Conservation (phyloP, 2,113 vertebrate species). For the Toxotes jaculatrix region DNA sequence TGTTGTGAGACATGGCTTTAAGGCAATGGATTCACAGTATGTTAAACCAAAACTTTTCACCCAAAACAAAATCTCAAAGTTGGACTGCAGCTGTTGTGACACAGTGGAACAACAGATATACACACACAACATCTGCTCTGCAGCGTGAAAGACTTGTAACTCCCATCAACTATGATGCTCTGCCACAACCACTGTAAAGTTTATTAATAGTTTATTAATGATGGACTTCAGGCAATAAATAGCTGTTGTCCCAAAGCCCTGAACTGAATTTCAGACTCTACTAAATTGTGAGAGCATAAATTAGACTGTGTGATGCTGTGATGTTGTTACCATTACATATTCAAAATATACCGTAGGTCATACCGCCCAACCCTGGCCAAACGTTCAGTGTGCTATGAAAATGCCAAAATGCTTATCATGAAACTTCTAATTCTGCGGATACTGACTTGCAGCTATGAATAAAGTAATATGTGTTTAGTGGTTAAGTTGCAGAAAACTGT, state of each 20-base stretch:
- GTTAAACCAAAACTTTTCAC: slow-evolving; percentile 3
- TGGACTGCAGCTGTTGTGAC: slow-evolving; percentile 1
- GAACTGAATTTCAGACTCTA: slow-evolving; percentile 4
- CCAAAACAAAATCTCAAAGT: slow-evolving; percentile 3
- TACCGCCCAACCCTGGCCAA: slow-evolving; percentile 31
- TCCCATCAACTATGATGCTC: background rate
- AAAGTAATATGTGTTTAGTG: slow-evolving; percentile 12
- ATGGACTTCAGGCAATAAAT: slow-evolving; percentile 12
- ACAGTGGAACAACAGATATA: slow-evolving; percentile 8
- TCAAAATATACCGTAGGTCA: slow-evolving; percentile 48
- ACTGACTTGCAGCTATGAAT: slow-evolving; percentile 8
- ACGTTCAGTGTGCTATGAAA: slow-evolving; percentile 16
- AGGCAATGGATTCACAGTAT: slow-evolving; percentile 36
- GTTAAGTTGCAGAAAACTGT: slow-evolving; percentile 32
- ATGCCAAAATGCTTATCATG: slow-evolving; percentile 5
- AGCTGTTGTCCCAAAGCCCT: slow-evolving; percentile 7
- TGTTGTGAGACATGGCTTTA: slow-evolving; percentile 48
- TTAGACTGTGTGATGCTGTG: slow-evolving; percentile 1
- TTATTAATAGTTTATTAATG: background rate
- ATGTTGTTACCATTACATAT: slow-evolving; percentile 9
- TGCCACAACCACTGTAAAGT: background rate
- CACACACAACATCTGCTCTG: background rate
- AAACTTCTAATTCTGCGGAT: slow-evolving; percentile 13
- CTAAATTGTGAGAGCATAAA: slow-evolving; percentile 25
- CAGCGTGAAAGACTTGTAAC: slow-evolving; percentile 21